Conservation (phyloP, 2,888 invertebrate genomes). For the Polydesmus complanatus region DNA sequence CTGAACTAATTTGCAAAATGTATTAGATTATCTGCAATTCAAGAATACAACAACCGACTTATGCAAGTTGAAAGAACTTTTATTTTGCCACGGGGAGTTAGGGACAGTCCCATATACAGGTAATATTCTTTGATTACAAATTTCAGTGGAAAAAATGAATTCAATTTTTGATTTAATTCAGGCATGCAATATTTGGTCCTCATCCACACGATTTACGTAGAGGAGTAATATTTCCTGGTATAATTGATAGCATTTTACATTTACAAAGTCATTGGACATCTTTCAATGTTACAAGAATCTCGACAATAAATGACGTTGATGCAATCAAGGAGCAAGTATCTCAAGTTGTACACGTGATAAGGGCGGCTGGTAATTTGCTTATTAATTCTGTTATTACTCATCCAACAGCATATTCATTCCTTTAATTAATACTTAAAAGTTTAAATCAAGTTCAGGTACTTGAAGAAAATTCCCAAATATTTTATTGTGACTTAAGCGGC, state of each 20-base stretch:
- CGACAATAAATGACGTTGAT: not conserved
- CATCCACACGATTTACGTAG: constrained; percentile 16
- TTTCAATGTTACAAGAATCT: not conserved
- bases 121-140: not conserved
- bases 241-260: constrained; percentile 15
- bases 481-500: too few relatives aligned
- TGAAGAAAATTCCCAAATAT: too few relatives aligned
- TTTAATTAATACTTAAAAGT: not conserved
- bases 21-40: constrained; percentile 10
- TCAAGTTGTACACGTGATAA: constrained; percentile 14
- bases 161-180: not conserved
- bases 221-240: constrained; percentile 18
- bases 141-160: too few relatives aligned
- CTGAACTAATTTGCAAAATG: too few relatives aligned
- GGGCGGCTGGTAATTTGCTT: constrained; percentile 14
- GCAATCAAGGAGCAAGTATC: constrained; percentile 7
- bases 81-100: constrained; percentile 13
- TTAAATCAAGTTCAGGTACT: too few relatives aligned
- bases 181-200: constrained; percentile 20
- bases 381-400: constrained; percentile 4
- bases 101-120: constrained; percentile 5
- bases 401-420: not conserved
- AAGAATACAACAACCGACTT: constrained; percentile 15
- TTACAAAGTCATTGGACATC: not conserved
- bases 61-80: constrained; percentile 17